A percentile compares a stretch with the other conserved stretches of the same genome.
phyloP scores from a whole-genome alignment of 2,797 vertebrate genomes.

The Tenualosa ilisha region DNA sequence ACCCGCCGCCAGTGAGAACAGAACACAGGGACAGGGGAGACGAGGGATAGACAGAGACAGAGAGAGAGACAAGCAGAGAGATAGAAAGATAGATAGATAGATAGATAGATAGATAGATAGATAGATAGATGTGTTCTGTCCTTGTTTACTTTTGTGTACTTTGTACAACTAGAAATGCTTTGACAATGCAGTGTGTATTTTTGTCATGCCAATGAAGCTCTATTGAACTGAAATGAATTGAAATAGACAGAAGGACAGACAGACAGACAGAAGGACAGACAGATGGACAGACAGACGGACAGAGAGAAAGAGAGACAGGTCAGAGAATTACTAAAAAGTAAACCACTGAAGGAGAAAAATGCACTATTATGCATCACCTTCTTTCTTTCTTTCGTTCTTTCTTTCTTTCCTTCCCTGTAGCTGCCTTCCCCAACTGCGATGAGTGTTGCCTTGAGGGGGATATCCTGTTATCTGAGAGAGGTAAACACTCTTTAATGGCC shows the following conservation, averaged over 20 bases:
- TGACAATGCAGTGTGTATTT: too few relatives aligned
- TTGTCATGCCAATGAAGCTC: too few relatives aligned
- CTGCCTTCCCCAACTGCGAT: slow-evolving; percentile 87
- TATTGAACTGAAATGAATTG: too few relatives aligned
- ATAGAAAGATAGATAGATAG: background rate
- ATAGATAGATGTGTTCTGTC: background rate
- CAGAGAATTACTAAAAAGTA: background rate
- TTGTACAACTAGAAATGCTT: too few relatives aligned
- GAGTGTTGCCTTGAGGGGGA: slow-evolving; percentile 85
- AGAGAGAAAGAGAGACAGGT: background rate
- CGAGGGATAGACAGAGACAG: too few relatives aligned
- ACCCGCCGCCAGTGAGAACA: slow-evolving; percentile 80
- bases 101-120: background rate
- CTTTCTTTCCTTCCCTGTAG: slow-evolving; percentile 59
- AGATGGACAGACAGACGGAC: too few relatives aligned
- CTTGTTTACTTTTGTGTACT: too few relatives aligned
- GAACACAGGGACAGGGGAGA: too few relatives aligned
- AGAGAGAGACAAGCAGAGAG: background rate
- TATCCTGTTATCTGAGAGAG: slow-evolving; percentile 93
- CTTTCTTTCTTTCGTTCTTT: background rate
- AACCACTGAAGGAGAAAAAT: too few relatives aligned
- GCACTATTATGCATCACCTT: too few relatives aligned
- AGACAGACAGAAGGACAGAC: too few relatives aligned
- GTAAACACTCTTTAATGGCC: slow-evolving; percentile 56
- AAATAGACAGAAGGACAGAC: too few relatives aligned